Conservation (phyloP, 92 coral and sea anemone genomes). For the Phymanthus crucifer region DNA sequence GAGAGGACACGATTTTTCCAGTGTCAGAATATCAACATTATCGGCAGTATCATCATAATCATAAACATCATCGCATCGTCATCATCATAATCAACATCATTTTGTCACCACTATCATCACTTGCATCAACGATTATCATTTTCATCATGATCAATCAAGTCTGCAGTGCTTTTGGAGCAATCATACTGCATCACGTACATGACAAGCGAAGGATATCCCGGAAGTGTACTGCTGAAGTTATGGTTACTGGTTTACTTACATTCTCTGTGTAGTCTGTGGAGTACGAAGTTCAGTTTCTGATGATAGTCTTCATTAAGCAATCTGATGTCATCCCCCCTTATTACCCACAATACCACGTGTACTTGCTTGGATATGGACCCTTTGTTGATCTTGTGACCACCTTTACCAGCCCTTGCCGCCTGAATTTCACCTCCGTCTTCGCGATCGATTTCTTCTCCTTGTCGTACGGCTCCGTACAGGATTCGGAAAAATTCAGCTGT, state of each 20-base stretch:
- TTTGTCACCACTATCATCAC: no score
- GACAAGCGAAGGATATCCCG: no score
- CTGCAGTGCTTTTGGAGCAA: no score
- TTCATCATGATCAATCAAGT: no score
- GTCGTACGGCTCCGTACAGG: slow-evolving; percentile 58
- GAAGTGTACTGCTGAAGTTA: no score
- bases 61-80: not conserved
- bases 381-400: slow-evolving; percentile 67
- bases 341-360: slow-evolving; percentile 79
- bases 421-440: slow-evolving; percentile 43
- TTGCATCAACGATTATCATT: no score
- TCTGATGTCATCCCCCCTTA: slow-evolving; percentile 68
- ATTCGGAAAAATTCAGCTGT: slow-evolving; percentile 72
- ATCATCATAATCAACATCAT: no score
- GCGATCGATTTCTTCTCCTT: slow-evolving; percentile 65
- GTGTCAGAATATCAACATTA: no score
- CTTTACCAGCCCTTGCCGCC: slow-evolving; percentile 55
- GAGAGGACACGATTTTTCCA: no score
- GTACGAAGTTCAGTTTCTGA: slow-evolving; percentile 65
- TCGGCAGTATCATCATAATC: no score
- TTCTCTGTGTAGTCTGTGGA: slow-evolving; percentile 48
- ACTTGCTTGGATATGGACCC: slow-evolving; percentile 64
- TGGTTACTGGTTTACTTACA: slow-evolving; percentile 34
- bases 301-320: slow-evolving; percentile 51
- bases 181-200: no score